phyloP scores from a whole-genome alignment of 2,113 vertebrate species.

The Lota lota region DNA sequence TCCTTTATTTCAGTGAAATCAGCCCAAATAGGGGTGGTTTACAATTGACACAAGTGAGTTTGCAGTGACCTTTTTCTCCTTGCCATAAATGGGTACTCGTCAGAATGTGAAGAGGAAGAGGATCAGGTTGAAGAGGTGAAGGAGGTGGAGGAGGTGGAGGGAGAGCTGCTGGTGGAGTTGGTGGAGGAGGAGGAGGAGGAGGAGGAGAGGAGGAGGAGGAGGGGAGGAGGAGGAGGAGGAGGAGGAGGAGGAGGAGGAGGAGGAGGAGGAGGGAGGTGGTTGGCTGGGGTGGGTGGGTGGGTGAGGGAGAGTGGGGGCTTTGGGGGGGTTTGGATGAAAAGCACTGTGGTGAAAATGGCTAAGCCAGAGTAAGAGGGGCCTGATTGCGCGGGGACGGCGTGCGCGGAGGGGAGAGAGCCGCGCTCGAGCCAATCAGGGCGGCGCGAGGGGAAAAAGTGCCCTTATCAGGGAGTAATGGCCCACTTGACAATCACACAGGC shows the following conservation, averaged over 20 bases:
- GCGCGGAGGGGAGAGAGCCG: constrained; percentile 74
- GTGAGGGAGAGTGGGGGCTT: not conserved
- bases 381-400: constrained; percentile 84
- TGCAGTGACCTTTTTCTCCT: constrained; percentile 70
- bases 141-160: constrained; percentile 6
- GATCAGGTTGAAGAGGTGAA: constrained; percentile 9
- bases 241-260: constrained; percentile 6
- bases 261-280: not conserved
- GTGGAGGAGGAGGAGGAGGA: not conserved
- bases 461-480: constrained; percentile 97
- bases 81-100: constrained; percentile 65
- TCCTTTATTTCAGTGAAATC: constrained; percentile 74
- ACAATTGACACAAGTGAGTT: constrained; percentile 68
- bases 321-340: constrained; percentile 67
- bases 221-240: constrained; percentile 4
- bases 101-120: constrained; percentile 41
- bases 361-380: constrained; percentile 74
- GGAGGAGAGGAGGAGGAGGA: not conserved
- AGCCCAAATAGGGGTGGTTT: constrained; percentile 64
- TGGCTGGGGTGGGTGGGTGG: not conserved
- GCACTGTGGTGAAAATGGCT: constrained; percentile 81
- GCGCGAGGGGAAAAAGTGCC: constrained; percentile 75
- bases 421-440: constrained; percentile 86
- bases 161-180: not conserved
- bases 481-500: constrained; percentile 99